phyloP scores from a whole-genome alignment of 2,113 vertebrate species.

The Peromyscus californicus region DNA sequence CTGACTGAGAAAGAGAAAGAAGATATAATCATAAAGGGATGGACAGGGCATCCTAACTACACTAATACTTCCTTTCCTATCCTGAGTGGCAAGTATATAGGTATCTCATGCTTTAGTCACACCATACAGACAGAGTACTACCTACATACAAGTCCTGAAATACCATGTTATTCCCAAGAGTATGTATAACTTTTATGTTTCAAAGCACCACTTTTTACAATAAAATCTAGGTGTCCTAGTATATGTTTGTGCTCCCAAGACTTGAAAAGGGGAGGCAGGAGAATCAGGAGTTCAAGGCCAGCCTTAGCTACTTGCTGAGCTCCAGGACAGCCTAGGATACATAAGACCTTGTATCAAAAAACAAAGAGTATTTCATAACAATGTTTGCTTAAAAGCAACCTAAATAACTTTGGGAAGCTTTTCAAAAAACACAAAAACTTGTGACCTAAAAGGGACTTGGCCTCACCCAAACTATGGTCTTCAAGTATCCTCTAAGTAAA shows the following conservation, averaged over 20 bases:
- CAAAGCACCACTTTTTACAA: background rate
- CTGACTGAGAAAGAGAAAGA: background rate
- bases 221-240: background rate
- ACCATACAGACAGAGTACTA: constrained; percentile 18
- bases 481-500: background rate
- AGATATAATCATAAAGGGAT: background rate
- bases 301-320: background rate
- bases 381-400: background rate
- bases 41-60: background rate
- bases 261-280: background rate
- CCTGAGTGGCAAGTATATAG: background rate
- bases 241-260: background rate
- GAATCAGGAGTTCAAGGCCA: background rate
- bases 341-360: background rate
- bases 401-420: constrained; percentile 20
- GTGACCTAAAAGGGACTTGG: background rate
- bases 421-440: constrained; percentile 13
- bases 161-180: background rate
- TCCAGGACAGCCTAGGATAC: background rate
- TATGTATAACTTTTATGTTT: background rate
- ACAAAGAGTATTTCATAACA: background rate
- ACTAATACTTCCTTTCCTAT: background rate
- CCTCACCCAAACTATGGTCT: background rate
- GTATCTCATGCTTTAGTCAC: background rate
- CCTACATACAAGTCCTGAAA: background rate